phyloP scores from a whole-genome alignment of 2,797 vertebrate species.

The Melanotaenia trifasciata region DNA sequence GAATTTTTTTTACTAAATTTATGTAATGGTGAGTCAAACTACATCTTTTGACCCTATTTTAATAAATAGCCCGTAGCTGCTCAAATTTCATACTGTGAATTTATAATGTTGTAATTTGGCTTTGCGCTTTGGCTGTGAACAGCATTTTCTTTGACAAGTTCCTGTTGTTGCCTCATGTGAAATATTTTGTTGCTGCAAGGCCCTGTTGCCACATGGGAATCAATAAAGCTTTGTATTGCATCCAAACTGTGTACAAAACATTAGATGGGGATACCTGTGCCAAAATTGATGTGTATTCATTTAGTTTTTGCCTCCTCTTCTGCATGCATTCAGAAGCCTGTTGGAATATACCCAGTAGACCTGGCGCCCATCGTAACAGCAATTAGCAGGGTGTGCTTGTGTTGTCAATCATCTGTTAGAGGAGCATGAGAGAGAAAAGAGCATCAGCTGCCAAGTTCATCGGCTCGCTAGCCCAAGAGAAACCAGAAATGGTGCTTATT shows the following conservation, averaged over 20 bases:
- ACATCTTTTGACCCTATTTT: not conserved
- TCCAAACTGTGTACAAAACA: constrained; percentile 15
- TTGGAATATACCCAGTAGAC: constrained; percentile 18
- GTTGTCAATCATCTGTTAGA: constrained; percentile 39
- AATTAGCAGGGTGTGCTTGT: constrained; percentile 28
- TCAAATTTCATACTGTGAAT: not conserved
- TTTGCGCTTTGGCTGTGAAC: not conserved
- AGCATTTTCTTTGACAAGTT: constrained; percentile 10
- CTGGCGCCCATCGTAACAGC: constrained; percentile 49
- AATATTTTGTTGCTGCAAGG: not conserved
- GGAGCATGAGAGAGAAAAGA: constrained; percentile 23
- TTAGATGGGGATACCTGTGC: not conserved
- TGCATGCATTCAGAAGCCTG: constrained; percentile 14
- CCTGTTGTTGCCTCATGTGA: constrained; percentile 14
- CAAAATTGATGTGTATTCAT: constrained; percentile 21
- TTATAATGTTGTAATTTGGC: not conserved
- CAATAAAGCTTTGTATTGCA: constrained; percentile 11
- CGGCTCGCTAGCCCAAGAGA: constrained; percentile 1
- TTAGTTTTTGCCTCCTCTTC: not conserved
- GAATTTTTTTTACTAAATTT: not conserved
- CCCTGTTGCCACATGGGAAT: not conserved
- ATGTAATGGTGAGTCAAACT: not conserved
- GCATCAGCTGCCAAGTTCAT: constrained; percentile 5
- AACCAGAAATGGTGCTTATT: not conserved
- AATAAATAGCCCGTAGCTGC: not conserved